phyloP scores from a whole-genome alignment of 1,140 invertebrate genomes.

The Ericerus pela region DNA sequence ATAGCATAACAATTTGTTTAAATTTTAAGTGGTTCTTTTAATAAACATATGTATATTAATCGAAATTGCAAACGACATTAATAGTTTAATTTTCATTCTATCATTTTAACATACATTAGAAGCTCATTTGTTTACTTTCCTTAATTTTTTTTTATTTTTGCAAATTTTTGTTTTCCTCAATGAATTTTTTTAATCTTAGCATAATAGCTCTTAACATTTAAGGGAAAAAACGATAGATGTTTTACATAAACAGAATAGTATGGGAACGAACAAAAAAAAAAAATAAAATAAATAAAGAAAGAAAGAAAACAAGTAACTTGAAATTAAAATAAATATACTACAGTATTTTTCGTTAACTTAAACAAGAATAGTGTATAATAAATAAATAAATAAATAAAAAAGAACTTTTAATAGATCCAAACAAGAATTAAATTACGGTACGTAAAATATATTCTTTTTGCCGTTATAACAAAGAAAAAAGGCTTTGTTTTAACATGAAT shows the following conservation, averaged over 20 bases:
- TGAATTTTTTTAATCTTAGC: background rate
- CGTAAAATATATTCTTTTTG: background rate
- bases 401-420: background rate
- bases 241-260: background rate
- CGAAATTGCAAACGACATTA: background rate
- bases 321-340: conserved; percentile 6
- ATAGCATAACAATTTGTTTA: conserved; percentile 6
- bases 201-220: conserved; percentile 3
- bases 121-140: conserved; percentile 4
- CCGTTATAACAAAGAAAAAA: background rate
- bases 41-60: background rate
- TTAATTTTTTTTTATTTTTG: background rate
- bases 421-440: background rate
- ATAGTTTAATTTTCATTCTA: background rate
- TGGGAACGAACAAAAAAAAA: no score
- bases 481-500: background rate
- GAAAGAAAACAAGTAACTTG: background rate
- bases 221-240: conserved; percentile 1
- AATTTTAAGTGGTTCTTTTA: conserved; percentile 3
- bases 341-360: conserved; percentile 5
- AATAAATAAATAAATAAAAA: conserved; percentile 1
- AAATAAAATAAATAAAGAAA: background rate
- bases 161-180: background rate
- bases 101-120: background rate
- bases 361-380: background rate